These are phyloP conservation scores for Cetonia aurata DNA, from an alignment of 2,888 invertebrate genomes.

Conservation along the genomic window DNA sequence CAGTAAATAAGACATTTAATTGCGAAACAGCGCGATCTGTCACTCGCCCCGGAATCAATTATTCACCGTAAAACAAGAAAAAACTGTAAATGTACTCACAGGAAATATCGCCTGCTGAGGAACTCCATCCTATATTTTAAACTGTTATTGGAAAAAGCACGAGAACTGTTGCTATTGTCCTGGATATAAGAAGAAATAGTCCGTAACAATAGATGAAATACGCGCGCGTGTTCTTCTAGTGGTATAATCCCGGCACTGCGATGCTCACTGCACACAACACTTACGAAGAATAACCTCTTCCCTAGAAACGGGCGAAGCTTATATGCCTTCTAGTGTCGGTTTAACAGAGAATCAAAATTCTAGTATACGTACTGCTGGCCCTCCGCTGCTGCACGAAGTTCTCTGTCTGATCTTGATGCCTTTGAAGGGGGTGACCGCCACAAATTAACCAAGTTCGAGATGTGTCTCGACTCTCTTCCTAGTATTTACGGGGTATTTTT, in stretches of 20 bases:
- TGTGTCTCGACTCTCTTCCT: conserved; percentile 18
- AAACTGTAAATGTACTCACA: conserved; percentile 22
- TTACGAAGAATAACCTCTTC: conserved; percentile 40
- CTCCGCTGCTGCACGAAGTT: conserved; percentile 16
- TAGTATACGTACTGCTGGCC: conserved; percentile 29
- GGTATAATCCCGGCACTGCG: conserved; percentile 34
- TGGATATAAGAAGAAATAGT: background rate
- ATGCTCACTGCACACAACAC: conserved; percentile 36
- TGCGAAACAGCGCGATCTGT: too few species aligned
- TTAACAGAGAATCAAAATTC: conserved; percentile 34
- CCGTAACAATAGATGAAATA: conserved; percentile 25
- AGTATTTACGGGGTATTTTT: conserved; percentile 20
- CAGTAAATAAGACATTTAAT: too few species aligned
- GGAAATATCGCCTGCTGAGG: conserved; percentile 33
- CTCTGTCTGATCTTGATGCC: conserved; percentile 13
- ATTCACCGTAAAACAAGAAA: background rate
- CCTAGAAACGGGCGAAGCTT: conserved; percentile 36
- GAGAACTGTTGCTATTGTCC: conserved; percentile 23
- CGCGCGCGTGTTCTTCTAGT: conserved; percentile 31
- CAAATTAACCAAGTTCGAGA: conserved; percentile 18
- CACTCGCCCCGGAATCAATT: too few species aligned
- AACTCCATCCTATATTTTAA: conserved; percentile 28
- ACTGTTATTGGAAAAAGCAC: conserved; percentile 25
- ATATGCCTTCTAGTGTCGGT: conserved; percentile 38
- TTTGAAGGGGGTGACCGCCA: conserved; percentile 31